Evolutionary conservation across 2,888 invertebrate species (phyloP), one percentile per base, ranked within the genome.

Genomic region (Drosophila infuscata): DNA sequence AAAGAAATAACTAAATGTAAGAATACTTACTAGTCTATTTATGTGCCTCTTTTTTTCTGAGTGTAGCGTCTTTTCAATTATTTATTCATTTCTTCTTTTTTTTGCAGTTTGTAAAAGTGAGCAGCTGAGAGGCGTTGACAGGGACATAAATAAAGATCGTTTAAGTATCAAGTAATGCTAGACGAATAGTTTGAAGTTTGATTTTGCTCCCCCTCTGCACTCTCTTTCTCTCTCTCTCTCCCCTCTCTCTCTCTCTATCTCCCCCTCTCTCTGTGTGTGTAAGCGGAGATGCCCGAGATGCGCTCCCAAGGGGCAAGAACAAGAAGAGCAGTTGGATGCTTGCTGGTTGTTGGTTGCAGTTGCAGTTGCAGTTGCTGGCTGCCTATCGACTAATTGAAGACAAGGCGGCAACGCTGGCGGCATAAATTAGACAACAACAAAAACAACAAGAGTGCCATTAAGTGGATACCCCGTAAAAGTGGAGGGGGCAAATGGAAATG

Each of bases 111-210:
- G 70, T 56, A 58, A 57, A 73, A 59, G 76, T 76, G 79, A 87
- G 88, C 91, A 92, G 91, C 91, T 92, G 92, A 91, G 85, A 70
- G 74, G 77, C 79, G 91, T 62, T 91, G 91, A 92, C 91, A 92
- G 86, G 79, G 81, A 82, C 89, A 91, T 92, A 92, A 92, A 92
- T 92, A 92, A 92, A 76, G 74, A 72, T 68, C 76, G 81, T 74
- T 75, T 84, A 79, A 85, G 88, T 84, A 84, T 81, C 84, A 66
- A 76, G 85, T 89, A 87, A 87, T 87, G 85, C 74, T 85, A 85
- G 88, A 85, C 88, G 87, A 83, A 88, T 84, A 86, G 81, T 87
- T 87, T 89, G 65, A 76, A 51, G 70, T 77, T 79, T 75, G 57
- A 48, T 49, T 56, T 43, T 32, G 6, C 33, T 12, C 35, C 2